Conservation (phyloP, 1,140 invertebrate species). For the Euura lappo region DNA sequence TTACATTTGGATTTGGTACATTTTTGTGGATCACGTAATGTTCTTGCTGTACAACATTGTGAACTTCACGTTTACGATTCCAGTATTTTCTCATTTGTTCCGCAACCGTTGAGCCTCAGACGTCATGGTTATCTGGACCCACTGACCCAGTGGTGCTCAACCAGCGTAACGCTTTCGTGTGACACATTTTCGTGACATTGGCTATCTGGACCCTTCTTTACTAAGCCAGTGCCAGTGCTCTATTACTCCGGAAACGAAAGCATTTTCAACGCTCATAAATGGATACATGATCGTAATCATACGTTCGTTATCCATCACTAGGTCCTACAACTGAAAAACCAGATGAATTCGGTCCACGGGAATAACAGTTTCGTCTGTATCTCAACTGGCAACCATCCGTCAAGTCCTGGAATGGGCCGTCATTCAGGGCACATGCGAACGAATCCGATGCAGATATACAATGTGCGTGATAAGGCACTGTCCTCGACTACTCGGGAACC, state of each 20-base stretch:
- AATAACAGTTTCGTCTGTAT: conserved; percentile 49
- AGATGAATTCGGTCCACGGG: conserved; percentile 54
- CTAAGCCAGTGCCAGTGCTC: not conserved
- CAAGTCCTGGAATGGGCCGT: conserved; percentile 8
- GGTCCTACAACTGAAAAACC: conserved; percentile 56
- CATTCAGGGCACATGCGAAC: conserved; percentile 13
- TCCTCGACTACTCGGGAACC: conserved; percentile 27
- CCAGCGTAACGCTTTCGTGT: too few species aligned
- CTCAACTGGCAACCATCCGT: conserved; percentile 17
- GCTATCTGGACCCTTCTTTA: not conserved
- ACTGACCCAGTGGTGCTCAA: too few species aligned
- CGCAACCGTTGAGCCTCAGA: too few species aligned
- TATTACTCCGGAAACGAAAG: too few species aligned
- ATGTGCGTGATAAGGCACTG: conserved; percentile 13
- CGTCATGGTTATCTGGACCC: too few species aligned
- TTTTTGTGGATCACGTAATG: not conserved
- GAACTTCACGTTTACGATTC: too few species aligned
- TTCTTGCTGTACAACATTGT: too few species aligned
- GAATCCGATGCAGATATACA: conserved; percentile 15
- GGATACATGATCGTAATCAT: not conserved
- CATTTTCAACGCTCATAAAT: not conserved
- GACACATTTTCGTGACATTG: too few species aligned
- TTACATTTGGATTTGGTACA: not conserved
- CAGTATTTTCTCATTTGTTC: too few species aligned
- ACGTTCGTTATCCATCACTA: conserved; percentile 24